Conservation (phyloP, 1,140 invertebrate species). For the Octopus bimaculoides region DNA sequence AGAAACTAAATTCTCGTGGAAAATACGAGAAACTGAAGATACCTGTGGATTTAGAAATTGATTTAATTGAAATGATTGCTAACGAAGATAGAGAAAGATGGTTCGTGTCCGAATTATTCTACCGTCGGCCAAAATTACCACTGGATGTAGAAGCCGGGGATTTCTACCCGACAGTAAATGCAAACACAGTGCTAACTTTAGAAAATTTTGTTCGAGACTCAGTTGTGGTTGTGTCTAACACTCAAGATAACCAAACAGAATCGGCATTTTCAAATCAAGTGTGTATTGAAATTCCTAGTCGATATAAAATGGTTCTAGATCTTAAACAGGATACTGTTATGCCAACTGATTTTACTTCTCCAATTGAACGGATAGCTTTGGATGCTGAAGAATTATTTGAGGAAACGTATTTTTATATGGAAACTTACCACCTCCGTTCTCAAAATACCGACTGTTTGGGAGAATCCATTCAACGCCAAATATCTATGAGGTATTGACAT, state of each 20-base stretch:
- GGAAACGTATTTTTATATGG: conserved; percentile 4
- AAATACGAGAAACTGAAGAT: conserved; percentile 4
- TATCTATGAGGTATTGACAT: too few relatives aligned
- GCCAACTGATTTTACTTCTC: not conserved
- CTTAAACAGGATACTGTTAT: not conserved
- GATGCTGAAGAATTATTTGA: not conserved
- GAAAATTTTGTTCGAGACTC: not conserved
- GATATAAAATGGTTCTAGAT: conserved; percentile 12
- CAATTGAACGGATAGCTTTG: not conserved
- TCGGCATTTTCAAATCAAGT: not conserved
- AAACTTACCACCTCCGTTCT: not conserved
- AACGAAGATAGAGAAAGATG: not conserved
- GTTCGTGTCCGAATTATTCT: not conserved
- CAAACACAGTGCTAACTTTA: not conserved
- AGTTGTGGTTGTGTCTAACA: not conserved
- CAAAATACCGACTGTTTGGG: too few relatives aligned
- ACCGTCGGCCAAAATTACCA: not conserved
- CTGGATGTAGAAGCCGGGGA: not conserved
- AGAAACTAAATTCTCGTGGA: not conserved
- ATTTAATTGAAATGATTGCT: not conserved
- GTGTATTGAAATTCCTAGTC: not conserved
- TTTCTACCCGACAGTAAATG: not conserved
- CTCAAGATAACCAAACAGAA: not conserved
- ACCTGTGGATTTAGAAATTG: not conserved
- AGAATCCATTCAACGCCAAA: too few relatives aligned